phyloP scores from a whole-genome alignment of 1,140 invertebrate genomes.

The Cydia strobilella region DNA sequence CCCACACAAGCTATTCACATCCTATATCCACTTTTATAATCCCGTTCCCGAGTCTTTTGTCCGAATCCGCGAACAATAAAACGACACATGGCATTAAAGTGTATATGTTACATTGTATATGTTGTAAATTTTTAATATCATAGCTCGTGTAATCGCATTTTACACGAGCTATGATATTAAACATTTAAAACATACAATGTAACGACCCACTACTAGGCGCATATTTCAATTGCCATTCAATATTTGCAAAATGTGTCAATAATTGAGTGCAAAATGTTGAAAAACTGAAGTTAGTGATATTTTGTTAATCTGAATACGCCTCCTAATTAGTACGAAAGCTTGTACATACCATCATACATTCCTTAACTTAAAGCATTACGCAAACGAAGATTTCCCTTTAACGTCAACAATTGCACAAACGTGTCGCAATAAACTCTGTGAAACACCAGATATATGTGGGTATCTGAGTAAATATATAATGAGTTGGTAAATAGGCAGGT shows the following conservation, averaged over 20 bases:
- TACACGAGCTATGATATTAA: slow-evolving; percentile 4
- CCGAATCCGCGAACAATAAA: slow-evolving; percentile 22
- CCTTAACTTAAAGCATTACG: slow-evolving; percentile 52
- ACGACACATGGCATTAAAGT: not conserved
- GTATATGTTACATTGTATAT: too few relatives aligned
- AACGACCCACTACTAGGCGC: not conserved
- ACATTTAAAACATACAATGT: slow-evolving; percentile 18
- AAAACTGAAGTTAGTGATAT: not conserved
- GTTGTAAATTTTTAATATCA: too few relatives aligned
- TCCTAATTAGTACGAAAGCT: slow-evolving; percentile 50
- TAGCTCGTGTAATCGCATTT: not conserved
- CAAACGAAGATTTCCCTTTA: slow-evolving; percentile 69
- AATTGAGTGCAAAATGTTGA: not conserved
- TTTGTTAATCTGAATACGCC: not conserved
- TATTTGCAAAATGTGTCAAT: not conserved
- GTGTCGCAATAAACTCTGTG: slow-evolving; percentile 63
- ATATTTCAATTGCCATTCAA: not conserved
- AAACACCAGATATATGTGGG: slow-evolving; percentile 61
- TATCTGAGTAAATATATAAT: slow-evolving; percentile 69
- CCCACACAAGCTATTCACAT: not conserved
- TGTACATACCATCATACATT: slow-evolving; percentile 52
- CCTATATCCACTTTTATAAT: slow-evolving; percentile 22
- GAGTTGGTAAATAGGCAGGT: slow-evolving; percentile 64
- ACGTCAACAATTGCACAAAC: slow-evolving; percentile 66
- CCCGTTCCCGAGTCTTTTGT: slow-evolving; percentile 7